These are phyloP conservation scores for Leucozona laternaria DNA, from an alignment of 2,888 invertebrate genomes.

Conservation along the genomic window DNA sequence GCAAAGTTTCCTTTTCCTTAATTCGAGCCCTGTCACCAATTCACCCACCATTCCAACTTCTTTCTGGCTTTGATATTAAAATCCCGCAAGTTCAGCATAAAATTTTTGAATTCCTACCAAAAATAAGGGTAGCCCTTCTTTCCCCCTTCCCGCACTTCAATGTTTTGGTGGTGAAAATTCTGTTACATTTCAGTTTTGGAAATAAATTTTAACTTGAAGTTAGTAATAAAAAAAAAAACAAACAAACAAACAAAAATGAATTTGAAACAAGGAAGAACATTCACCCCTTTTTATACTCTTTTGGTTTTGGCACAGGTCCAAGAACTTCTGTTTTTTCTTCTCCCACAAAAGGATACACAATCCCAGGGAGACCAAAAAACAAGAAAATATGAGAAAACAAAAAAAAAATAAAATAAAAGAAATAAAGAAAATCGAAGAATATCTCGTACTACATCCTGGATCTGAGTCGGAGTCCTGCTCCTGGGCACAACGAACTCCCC, in stretches of 20 bases:
- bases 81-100: conserved; percentile 56
- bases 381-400: conserved; percentile 1
- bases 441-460: conserved; percentile 21
- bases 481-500: conserved; percentile 63
- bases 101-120: conserved; percentile 34
- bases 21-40: conserved; percentile 62
- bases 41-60: not conserved
- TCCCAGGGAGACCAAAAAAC: not conserved
- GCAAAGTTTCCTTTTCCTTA: conserved; percentile 55
- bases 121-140: conserved; percentile 3
- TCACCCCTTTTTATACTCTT: conserved; percentile 65
- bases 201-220: conserved; percentile 53
- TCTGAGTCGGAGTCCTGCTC: not conserved
- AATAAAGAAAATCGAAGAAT: conserved; percentile 41
- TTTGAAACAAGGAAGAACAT: conserved; percentile 41
- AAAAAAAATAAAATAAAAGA: not conserved
- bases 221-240: not conserved
- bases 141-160: not conserved
- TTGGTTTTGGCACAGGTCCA: conserved; percentile 67
- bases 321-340: conserved; percentile 29
- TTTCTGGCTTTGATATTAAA: conserved; percentile 9
- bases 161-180: conserved; percentile 11
- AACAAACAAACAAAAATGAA: not conserved
- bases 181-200: conserved; percentile 32
- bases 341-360: conserved; percentile 19